These are phyloP conservation scores for Hymenochirus boettgeri DNA, from an alignment of 2,113 vertebrate species.

Conservation along the genomic window DNA sequence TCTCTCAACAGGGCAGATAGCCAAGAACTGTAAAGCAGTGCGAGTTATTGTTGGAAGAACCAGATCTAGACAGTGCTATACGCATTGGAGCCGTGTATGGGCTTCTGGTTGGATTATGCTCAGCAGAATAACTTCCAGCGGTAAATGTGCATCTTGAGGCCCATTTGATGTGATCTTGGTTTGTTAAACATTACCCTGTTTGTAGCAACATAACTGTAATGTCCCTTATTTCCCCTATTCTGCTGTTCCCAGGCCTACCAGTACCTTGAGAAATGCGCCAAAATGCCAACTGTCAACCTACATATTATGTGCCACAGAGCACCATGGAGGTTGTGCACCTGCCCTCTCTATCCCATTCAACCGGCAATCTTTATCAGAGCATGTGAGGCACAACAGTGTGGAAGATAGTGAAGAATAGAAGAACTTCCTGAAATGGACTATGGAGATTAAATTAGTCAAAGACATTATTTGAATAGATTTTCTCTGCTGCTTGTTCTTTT, in stretches of 20 bases:
- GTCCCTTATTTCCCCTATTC: neutral
- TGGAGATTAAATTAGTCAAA: neutral
- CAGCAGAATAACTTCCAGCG: conserved; percentile 68
- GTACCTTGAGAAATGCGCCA: conserved; percentile 76
- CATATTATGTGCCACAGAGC: conserved; percentile 67
- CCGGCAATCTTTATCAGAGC: neutral
- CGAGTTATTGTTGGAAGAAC: conserved; percentile 78
- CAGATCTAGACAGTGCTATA: conserved; percentile 70
- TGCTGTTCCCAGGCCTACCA: conserved; percentile 67
- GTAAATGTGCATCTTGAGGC: conserved; percentile 53
- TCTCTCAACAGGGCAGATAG: conserved; percentile 67
- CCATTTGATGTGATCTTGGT: too few relatives aligned
- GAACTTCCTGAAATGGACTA: conserved; percentile 61
- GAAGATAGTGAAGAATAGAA: conserved; percentile 70
- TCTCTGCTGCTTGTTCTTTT: neutral
- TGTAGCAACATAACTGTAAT: too few relatives aligned
- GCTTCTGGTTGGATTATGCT: conserved; percentile 78
- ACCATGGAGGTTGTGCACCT: conserved; percentile 67
- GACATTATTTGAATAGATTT: too few relatives aligned
- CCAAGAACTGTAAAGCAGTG: conserved; percentile 73
- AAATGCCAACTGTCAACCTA: conserved; percentile 66
- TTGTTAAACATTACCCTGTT: too few relatives aligned
- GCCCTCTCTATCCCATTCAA: conserved; percentile 62
- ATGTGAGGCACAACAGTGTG: conserved; percentile 35
- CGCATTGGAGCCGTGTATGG: conserved; percentile 73